Conservation (phyloP, 2,888 invertebrate genomes). For the Branchipolynoe longqiensis region DNA sequence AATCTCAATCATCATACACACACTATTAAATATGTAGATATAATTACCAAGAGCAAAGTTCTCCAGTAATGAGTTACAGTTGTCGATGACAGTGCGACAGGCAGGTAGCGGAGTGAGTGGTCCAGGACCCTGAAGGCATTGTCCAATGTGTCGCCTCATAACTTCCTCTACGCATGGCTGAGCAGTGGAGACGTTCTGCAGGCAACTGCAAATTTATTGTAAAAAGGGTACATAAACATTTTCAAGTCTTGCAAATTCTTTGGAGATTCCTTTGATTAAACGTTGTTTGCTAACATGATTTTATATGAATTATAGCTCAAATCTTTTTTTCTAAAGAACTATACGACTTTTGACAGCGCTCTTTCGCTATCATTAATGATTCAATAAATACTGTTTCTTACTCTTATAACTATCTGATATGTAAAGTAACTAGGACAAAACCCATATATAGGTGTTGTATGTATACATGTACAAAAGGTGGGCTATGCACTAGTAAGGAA, state of each 20-base stretch:
- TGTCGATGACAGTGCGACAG: background rate
- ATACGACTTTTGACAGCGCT: background rate
- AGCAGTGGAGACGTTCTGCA: background rate
- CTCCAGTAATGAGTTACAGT: conserved; percentile 20
- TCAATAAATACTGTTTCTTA: too few species aligned
- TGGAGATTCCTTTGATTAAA: background rate
- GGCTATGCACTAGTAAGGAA: too few species aligned
- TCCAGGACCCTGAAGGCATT: background rate
- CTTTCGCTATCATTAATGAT: too few species aligned
- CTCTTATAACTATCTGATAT: too few species aligned
- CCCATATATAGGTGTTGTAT: too few species aligned
- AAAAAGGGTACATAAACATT: background rate
- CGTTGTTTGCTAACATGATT: background rate
- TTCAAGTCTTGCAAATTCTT: background rate
- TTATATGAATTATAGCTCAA: background rate
- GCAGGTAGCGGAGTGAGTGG: background rate
- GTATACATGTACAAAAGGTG: too few species aligned
- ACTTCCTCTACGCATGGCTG: conserved; percentile 10
- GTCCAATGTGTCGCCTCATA: background rate
- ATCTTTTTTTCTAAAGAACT: background rate
- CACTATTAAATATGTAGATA: too few species aligned
- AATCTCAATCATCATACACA: too few species aligned
- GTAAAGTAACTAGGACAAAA: too few species aligned
- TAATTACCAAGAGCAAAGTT: conserved; percentile 36
- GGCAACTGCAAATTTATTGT: background rate